Base-by-base conservation (phyloP, 2,888 invertebrate species). In the Aphelenchoides bicaudatus region DNA sequence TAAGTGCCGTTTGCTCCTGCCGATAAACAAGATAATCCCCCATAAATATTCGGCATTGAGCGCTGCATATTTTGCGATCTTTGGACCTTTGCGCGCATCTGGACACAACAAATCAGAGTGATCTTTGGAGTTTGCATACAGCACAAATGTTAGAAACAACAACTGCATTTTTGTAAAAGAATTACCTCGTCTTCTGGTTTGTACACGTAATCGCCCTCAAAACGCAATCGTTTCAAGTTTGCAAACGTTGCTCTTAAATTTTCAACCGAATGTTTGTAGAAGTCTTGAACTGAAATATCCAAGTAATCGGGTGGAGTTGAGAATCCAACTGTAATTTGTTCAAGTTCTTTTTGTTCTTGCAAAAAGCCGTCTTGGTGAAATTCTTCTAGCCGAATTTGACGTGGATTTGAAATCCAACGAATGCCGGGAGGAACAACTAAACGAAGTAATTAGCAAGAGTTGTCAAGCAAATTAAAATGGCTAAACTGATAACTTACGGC, bases 191-290 rank as follows among this genome's bases (percentile, higher is more conserved):
- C 16, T 21, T 43, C 43, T 25, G n/a, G 16, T 8, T 8, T 19
- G 23, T n/a, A 21, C 21, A 43, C 25, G 43, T 43, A 43, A 43
- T 25, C 43, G 23, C 43, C 43, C 21, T 19, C 43, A 10, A 43
- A 43, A 6, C 43, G 43, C 43, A 43, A 21, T 43, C 43, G 43
- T 25, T 43, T 43, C 43, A 43, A 43, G 6, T 6, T 8, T 6
- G 43, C 21, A 6, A 43, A 21, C 43, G 43, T 43, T 21, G 6
- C 10, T 21, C 25, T 43, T 25, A 43, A 43, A 43, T 43, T 43
- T 43, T 6, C 10, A 19, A 43, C 25, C 8, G 8, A n/a, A n/a
- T n/a, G n/a, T n/a, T n/a, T n/a, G n/a, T n/a, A n/a, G n/a, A n/a
- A n/a, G n/a, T 19, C 43, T 19, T 21, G 16, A 43, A n/a, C 10